A percentile compares a stretch with the other conserved stretches of the same genome.
These are phyloP conservation scores for Agriopis aurantiaria DNA, from an alignment of 2,888 invertebrate genomes.

Conservation along the genomic window DNA sequence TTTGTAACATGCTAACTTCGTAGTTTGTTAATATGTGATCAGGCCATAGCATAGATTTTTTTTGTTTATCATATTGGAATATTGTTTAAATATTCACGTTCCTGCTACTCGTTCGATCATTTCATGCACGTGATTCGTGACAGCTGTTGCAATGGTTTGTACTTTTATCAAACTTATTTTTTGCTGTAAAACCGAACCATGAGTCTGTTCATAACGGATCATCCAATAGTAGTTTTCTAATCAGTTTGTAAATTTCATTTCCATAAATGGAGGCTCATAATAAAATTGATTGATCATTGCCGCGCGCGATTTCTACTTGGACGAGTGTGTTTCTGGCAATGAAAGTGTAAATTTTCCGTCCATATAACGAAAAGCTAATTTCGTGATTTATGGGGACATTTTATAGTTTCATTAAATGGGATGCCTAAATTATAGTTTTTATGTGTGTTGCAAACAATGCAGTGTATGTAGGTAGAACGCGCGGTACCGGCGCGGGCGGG, in stretches of 20 bases:
- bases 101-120: slow-evolving; percentile 22
- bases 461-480: slow-evolving; percentile 23
- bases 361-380: slow-evolving; percentile 13
- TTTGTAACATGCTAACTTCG: slow-evolving; percentile 15
- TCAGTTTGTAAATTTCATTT: slow-evolving; percentile 23
- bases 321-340: slow-evolving; percentile 19
- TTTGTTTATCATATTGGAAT: slow-evolving; percentile 29
- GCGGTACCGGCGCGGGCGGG: slow-evolving; percentile 10
- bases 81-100: slow-evolving; percentile 31
- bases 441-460: slow-evolving; percentile 30
- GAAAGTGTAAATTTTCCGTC: slow-evolving; percentile 28
- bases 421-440: slow-evolving; percentile 20
- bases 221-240: slow-evolving; percentile 23
- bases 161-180: slow-evolving; percentile 10
- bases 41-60: slow-evolving; percentile 27
- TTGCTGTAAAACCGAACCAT: neutral
- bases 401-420: slow-evolving; percentile 3
- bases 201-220: neutral
- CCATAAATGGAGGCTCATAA: slow-evolving; percentile 28
- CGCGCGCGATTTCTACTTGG: slow-evolving; percentile 21
- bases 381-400: slow-evolving; percentile 11
- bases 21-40: slow-evolving; percentile 24
- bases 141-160: slow-evolving; percentile 20
- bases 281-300: slow-evolving; percentile 25
- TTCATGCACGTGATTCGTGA: slow-evolving; percentile 30